Conservation (phyloP, 2,797 vertebrate species). For the Anas bahamensis region DNA sequence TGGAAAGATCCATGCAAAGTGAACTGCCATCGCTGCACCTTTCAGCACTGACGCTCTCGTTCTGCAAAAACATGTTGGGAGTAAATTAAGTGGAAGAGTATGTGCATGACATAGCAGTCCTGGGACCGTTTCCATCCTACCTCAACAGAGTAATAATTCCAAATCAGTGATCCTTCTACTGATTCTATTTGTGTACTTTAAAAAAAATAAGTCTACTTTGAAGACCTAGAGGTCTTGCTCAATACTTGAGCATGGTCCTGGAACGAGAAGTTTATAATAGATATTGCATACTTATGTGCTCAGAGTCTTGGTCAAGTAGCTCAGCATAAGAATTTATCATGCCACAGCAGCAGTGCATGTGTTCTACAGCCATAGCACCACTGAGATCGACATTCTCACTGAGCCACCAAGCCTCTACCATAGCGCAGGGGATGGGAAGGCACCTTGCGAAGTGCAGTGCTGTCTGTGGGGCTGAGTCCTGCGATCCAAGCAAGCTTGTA, state of each 20-base stretch:
- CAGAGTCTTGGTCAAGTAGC: not conserved
- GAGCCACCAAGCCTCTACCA: not conserved
- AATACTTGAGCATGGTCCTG: not conserved
- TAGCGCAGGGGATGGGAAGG: not conserved
- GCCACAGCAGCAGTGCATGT: not conserved
- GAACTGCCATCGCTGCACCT: not conserved
- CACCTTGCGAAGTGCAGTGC: not conserved
- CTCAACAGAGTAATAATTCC: not conserved
- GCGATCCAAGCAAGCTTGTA: too few species aligned
- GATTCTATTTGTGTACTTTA: too few species aligned
- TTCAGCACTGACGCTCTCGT: accelerated
- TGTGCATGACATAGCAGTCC: not conserved
- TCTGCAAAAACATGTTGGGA: not conserved
- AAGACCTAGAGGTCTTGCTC: not conserved
- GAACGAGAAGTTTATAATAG: not conserved
- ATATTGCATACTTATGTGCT: not conserved
- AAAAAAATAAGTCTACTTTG: not conserved
- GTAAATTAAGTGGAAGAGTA: not conserved
- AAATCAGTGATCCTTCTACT: not conserved
- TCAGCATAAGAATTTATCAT: not conserved
- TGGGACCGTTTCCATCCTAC: not conserved
- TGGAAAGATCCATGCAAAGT: not conserved
- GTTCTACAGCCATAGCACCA: not conserved
- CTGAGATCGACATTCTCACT: not conserved
- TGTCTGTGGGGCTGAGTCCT: not conserved